Conservation (phyloP, 2,797 vertebrate species). For the Lepus oiostolus region DNA sequence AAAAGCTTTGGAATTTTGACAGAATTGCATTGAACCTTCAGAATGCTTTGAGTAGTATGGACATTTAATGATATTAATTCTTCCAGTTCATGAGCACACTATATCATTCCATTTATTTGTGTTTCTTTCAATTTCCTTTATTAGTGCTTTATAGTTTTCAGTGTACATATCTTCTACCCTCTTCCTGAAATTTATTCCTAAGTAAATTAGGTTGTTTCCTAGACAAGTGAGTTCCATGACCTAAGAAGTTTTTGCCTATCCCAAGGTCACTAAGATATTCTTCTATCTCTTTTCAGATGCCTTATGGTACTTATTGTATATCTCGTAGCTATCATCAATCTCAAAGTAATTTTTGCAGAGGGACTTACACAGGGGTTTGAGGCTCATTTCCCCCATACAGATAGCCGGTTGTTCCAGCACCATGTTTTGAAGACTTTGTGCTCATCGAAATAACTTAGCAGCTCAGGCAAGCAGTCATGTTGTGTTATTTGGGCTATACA, state of each 20-base stretch:
- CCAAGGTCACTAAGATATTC: neutral
- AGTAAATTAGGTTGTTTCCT: neutral
- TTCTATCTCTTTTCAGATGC: neutral
- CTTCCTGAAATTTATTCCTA: neutral
- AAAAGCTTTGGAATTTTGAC: neutral
- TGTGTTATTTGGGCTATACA: neutral
- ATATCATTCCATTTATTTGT: neutral
- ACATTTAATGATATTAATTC: neutral
- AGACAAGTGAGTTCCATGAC: neutral
- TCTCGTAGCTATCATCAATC: neutral
- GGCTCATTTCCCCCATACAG: neutral
- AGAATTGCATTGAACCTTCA: neutral
- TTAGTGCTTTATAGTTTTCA: neutral
- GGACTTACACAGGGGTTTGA: neutral
- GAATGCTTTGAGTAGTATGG: neutral
- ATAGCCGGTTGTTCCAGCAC: neutral
- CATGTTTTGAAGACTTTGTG: neutral
- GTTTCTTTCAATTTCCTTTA: neutral
- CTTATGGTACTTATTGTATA: conserved; percentile 1
- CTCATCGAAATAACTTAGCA: neutral
- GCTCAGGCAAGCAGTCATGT: neutral
- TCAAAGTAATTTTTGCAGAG: neutral
- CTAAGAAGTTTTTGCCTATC: neutral
- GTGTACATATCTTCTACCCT: neutral
- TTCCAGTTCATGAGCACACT: neutral